phyloP scores from a whole-genome alignment of 2,888 invertebrate genomes.

The Noctua fimbriata region DNA sequence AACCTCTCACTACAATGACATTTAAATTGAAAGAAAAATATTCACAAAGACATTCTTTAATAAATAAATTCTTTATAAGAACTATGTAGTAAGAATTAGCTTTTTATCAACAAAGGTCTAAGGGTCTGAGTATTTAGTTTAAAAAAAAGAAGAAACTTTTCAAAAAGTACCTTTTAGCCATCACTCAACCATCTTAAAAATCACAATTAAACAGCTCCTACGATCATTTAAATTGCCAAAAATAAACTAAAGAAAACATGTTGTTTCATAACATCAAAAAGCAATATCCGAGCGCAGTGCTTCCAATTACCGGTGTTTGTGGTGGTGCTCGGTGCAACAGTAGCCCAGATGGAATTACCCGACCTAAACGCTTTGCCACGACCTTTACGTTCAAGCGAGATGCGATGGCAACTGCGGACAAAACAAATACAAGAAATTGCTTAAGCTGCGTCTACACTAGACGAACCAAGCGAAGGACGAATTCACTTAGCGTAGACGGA shows the following conservation, averaged over 20 bases:
- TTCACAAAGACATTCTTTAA: constrained; percentile 3
- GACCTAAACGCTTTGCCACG: constrained; percentile 29
- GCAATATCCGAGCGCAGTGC: constrained; percentile 77
- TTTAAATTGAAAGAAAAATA: neutral
- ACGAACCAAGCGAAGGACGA: neutral
- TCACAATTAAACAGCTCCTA: neutral
- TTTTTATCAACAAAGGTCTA: neutral
- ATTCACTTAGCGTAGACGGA: neutral
- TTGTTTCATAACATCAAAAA: constrained; percentile 75
- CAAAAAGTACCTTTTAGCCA: neutral
- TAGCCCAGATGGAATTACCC: constrained; percentile 75
- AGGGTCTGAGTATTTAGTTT: neutral
- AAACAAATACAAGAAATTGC: neutral
- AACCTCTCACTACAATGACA: neutral
- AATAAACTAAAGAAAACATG: constrained; percentile 55
- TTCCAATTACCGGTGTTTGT: constrained; percentile 80
- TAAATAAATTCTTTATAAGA: neutral
- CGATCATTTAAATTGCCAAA: constrained; percentile 26
- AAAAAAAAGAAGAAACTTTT: neutral
- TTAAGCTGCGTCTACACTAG: neutral
- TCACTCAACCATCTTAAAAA: neutral
- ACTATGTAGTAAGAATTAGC: neutral
- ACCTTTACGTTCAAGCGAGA: neutral
- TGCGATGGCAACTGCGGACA: neutral
- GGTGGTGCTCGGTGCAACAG: constrained; percentile 74